Evolutionary conservation across 2,113 vertebrate genomes (phyloP).

Genomic region (Laterallus jamaicensis): DNA sequence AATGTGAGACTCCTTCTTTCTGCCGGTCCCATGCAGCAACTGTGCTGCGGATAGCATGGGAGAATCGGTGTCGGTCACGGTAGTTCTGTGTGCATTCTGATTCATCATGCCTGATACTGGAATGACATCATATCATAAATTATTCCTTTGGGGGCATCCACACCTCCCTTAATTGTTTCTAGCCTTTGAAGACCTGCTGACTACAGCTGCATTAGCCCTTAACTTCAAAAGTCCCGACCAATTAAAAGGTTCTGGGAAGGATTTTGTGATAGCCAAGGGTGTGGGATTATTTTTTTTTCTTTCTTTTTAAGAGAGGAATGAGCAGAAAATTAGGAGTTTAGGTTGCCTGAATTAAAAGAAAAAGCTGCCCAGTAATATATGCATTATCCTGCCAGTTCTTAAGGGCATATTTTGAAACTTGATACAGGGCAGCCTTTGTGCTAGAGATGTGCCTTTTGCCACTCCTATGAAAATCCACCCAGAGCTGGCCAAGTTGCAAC

Average conservation of each 20-base stretch:
- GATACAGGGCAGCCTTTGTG: conserved; percentile 59
- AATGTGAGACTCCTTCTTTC: not conserved
- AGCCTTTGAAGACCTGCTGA: conserved; percentile 54
- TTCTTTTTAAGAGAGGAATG: not conserved
- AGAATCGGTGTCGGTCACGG: not conserved
- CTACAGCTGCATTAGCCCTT: not conserved
- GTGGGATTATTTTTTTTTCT: not conserved
- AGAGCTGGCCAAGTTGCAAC: conserved; percentile 31
- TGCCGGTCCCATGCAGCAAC: not conserved
- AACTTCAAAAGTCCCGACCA: conserved; percentile 29
- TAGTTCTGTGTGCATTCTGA: not conserved
- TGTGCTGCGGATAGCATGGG: not conserved
- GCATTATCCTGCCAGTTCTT: conserved; percentile 1
- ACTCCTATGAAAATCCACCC: conserved; percentile 38
- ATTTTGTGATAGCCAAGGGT: conserved; percentile 34
- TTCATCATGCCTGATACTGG: not conserved
- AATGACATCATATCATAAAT: conserved; percentile 41
- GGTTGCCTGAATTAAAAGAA: conserved; percentile 25
- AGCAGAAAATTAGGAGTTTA: conserved; percentile 45
- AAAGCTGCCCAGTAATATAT: not conserved
- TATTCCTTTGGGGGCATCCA: conserved; percentile 38
- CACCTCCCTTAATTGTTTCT: conserved; percentile 47
- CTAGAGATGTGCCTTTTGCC: conserved; percentile 35
- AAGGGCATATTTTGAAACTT: conserved; percentile 58
- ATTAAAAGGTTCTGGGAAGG: conserved; percentile 39